A percentile compares a stretch with the other conserved stretches of the same genome.
phyloP scores from a whole-genome alignment of 2,113 vertebrate genomes.

The Oxyruncus cristatus region DNA sequence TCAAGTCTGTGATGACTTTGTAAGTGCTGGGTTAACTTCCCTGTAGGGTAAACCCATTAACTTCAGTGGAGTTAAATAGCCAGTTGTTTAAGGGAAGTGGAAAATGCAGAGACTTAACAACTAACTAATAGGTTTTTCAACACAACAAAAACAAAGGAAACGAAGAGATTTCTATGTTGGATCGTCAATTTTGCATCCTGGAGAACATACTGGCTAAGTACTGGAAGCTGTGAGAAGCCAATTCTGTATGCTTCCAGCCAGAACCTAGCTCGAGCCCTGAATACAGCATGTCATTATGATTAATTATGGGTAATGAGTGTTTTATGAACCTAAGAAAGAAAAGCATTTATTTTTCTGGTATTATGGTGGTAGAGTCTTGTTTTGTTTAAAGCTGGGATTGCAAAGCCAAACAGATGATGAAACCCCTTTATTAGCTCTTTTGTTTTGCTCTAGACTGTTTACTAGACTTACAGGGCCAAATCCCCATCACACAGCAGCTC shows the following conservation, averaged over 20 bases:
- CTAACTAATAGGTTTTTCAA: constrained; percentile 38
- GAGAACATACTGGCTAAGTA: constrained; percentile 48
- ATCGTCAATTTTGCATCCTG: constrained; percentile 59
- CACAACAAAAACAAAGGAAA: constrained; percentile 24
- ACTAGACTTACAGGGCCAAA: not conserved
- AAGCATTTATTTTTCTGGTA: constrained; percentile 71
- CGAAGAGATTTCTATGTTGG: constrained; percentile 39
- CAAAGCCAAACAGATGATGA: constrained; percentile 57
- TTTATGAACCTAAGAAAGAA: constrained; percentile 77
- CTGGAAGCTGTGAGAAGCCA: constrained; percentile 65
- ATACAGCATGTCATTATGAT: constrained; percentile 77
- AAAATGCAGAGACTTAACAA: not conserved
- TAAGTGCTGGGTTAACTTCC: not conserved
- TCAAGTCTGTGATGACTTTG: not conserved
- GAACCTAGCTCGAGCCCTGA: constrained; percentile 68
- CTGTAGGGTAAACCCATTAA: not conserved
- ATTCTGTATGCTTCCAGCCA: constrained; percentile 57
- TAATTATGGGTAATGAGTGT: constrained; percentile 80
- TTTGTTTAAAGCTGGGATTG: constrained; percentile 65
- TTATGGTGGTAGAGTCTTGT: constrained; percentile 60
- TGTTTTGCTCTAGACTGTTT: constrained; percentile 44
- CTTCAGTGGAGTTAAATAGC: not conserved
- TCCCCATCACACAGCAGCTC: not conserved
- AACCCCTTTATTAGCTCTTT: constrained; percentile 36
- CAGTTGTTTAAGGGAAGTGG: not conserved